These are phyloP conservation scores for Drosophila prolongata DNA, from an alignment of 2,888 invertebrate species.

Conservation along the genomic window DNA sequence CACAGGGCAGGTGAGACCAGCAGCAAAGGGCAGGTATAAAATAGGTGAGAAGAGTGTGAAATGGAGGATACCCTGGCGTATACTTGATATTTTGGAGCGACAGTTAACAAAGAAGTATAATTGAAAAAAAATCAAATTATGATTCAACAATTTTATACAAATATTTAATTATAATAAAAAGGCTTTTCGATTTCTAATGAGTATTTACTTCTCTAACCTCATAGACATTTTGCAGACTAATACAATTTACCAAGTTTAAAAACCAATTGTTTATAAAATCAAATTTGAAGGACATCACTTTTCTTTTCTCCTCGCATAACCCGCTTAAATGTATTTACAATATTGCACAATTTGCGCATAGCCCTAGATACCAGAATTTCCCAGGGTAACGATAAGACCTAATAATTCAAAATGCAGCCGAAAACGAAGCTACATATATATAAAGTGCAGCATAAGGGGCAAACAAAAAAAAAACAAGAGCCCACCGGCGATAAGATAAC, in stretches of 20 bases:
- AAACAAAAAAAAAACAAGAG: conserved; percentile 61
- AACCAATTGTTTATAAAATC: too few relatives aligned
- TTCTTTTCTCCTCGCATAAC: too few relatives aligned
- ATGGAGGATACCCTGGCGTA: conserved; percentile 24
- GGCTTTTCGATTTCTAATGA: too few relatives aligned
- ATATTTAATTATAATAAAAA: too few relatives aligned
- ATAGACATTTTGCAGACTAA: too few relatives aligned
- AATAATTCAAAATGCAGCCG: conserved; percentile 67
- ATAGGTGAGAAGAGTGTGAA: too few relatives aligned
- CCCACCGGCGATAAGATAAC: conserved; percentile 46
- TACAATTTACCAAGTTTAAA: too few relatives aligned
- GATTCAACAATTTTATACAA: too few relatives aligned
- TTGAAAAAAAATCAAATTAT: too few relatives aligned
- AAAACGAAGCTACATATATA: conserved; percentile 40
- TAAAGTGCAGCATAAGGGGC: conserved; percentile 68
- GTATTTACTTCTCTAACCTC: too few relatives aligned
- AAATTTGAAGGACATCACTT: too few relatives aligned
- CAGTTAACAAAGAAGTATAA: background rate
- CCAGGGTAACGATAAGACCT: conserved; percentile 29
- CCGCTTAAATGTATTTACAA: background rate
- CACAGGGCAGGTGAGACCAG: conserved; percentile 53
- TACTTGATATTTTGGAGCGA: conserved; percentile 10
- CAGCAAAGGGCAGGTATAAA: conserved; percentile 62
- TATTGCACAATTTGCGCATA: conserved; percentile 1
- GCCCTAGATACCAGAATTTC: conserved; percentile 1